Base-by-base conservation (phyloP, 2,888 invertebrate genomes). In the Epistrophe eligans region DNA sequence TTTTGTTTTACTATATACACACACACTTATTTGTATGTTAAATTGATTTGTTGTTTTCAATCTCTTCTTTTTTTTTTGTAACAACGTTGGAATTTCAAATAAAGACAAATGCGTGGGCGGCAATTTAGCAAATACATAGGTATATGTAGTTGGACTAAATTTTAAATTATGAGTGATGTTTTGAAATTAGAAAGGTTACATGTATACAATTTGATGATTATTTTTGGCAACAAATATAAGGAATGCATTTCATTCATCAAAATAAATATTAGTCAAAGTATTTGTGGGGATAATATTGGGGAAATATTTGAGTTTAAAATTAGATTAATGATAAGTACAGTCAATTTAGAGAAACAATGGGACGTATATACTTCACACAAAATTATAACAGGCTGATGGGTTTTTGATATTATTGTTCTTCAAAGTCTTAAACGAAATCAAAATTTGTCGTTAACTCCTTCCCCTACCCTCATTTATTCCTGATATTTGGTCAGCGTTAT, bases 11-110 rank as follows among this genome's bases (percentile, higher is more conserved):
- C 13, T 13, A 19, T 4, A 35, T 1, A 35, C 17, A 60, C 72
- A 66, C 52, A 67, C 24, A 72, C 35, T 38, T 60, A 38, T 55
- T 6, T 8, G 67, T 85, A 60, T 82, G 73, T 73, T 79, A 79
- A 73, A 67, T 24, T 17, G 19, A 13, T 28, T 52, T 13, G 6
- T 52, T 15, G 1, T 70, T 8, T 11, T 43, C 38, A n/a, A n/a
- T 57, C 45, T 66, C 38, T 50, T 48, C 2, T 38, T 35, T 11
- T 13, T 11, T 15, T 15, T 45, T 9, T 81, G 73, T 73, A 85
- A 81, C 64, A 57, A 13, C 13, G 17, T 52, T 74, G 82, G 58
- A 77, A 85, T 85, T 55, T 45, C 9, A 9, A 55, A 70, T 28
- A 32, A 4, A 64, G 5, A 32, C 6, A 50, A 40, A 28, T 35